Evolutionary conservation across 2,797 vertebrate species (phyloP).

Genomic region (Poliocrania exsul): DNA sequence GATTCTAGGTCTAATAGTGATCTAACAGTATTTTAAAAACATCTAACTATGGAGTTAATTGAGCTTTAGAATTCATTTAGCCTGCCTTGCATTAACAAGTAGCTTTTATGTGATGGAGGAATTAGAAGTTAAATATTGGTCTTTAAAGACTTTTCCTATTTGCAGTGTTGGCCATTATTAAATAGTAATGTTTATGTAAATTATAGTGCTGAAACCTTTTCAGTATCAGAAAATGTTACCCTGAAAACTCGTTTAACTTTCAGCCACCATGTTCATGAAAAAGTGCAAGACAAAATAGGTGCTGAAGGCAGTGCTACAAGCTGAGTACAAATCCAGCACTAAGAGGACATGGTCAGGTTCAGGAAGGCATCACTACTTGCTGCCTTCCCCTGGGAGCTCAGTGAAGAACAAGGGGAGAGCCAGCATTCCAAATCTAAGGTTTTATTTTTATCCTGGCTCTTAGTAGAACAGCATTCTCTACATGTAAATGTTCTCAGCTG

Average conservation of each 20-base stretch:
- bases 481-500: background rate
- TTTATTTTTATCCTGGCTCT: background rate
- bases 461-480: background rate
- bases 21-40: constrained; percentile 27
- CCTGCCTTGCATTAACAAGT: background rate
- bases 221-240: background rate
- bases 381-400: background rate
- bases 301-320: background rate
- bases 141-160: background rate
- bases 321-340: background rate
- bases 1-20: constrained; percentile 13
- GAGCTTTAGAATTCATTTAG: constrained; percentile 33
- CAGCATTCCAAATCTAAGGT: background rate
- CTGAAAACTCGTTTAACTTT: constrained; percentile 5
- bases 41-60: constrained; percentile 17
- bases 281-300: background rate
- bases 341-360: background rate
- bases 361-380: accelerated
- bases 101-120: constrained; percentile 25
- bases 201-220: background rate
- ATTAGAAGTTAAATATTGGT: constrained; percentile 32
- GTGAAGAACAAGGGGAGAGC: background rate
- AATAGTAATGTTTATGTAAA: constrained; percentile 7
- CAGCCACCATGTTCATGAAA: background rate
- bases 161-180: background rate